Evolutionary conservation across 2,888 invertebrate species (phyloP).

Genomic region (Corbicula japonica): DNA sequence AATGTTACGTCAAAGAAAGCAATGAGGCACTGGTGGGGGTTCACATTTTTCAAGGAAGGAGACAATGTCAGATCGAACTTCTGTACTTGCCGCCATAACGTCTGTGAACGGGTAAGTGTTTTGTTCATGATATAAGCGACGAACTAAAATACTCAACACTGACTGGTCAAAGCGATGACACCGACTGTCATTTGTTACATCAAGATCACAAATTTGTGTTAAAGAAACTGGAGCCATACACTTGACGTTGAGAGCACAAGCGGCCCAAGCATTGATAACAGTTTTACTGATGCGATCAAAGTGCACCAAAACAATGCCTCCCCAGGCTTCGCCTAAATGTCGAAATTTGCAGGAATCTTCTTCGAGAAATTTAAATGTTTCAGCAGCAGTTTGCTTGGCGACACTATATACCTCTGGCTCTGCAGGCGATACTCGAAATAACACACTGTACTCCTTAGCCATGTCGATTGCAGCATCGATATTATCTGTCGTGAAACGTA

Average conservation of each 20-base stretch:
- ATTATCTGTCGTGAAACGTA: slow-evolving; percentile 3
- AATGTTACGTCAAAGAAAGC: no score
- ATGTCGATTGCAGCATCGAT: background rate
- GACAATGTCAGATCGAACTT: background rate
- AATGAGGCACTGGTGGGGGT: no score
- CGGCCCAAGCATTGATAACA: slow-evolving; percentile 29
- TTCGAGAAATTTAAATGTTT: slow-evolving; percentile 27
- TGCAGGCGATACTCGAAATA: background rate
- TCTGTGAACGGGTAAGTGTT: slow-evolving; percentile 11
- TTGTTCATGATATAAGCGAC: slow-evolving; percentile 28
- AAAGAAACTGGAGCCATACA: slow-evolving; percentile 27
- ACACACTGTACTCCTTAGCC: slow-evolving; percentile 1
- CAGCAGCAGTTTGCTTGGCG: background rate
- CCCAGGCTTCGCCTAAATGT: slow-evolving; percentile 8
- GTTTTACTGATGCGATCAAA: slow-evolving; percentile 5
- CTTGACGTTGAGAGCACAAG: slow-evolving; percentile 28
- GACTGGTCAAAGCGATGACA: slow-evolving; percentile 38
- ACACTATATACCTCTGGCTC: background rate
- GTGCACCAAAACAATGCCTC: slow-evolving; percentile 8
- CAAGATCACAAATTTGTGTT: background rate
- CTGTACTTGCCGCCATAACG: background rate
- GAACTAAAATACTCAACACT: slow-evolving; percentile 32
- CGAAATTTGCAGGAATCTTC: slow-evolving; percentile 43
- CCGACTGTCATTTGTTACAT: background rate
- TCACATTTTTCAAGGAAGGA: background rate